Conservation (phyloP, 2,113 vertebrate genomes). For the Phasianus colchicus region DNA sequence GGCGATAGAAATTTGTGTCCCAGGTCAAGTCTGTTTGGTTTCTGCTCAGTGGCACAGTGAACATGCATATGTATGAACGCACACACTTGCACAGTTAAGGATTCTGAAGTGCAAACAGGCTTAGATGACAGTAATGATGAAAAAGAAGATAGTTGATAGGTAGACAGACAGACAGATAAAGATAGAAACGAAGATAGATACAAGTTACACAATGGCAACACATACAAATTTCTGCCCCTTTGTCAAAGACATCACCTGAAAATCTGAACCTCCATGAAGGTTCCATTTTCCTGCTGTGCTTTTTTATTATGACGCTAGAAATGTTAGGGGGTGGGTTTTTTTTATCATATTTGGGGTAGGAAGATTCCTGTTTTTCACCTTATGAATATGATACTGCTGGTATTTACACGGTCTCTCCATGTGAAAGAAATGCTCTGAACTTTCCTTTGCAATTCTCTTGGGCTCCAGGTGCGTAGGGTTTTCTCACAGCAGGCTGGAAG, state of each 20-base stretch:
- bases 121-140: background rate
- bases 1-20: background rate
- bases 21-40: background rate
- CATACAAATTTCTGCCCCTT: background rate
- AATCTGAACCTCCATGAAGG: background rate
- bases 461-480: background rate
- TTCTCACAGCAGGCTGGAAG: background rate
- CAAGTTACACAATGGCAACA: background rate
- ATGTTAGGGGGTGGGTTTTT: background rate
- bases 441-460: background rate
- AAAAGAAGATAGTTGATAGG: background rate
- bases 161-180: background rate
- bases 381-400: background rate
- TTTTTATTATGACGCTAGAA: background rate
- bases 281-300: background rate
- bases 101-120: background rate
- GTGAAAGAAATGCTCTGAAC: background rate
- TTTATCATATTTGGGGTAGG: background rate
- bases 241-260: accelerated
- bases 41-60: background rate
- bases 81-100: background rate
- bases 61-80: accelerated
- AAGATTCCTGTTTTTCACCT: background rate
- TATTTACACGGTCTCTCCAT: background rate
- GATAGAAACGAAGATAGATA: background rate